These are phyloP conservation scores for Gopherus evgoodei DNA, from an alignment of 2,113 vertebrate species.

Conservation along the genomic window DNA sequence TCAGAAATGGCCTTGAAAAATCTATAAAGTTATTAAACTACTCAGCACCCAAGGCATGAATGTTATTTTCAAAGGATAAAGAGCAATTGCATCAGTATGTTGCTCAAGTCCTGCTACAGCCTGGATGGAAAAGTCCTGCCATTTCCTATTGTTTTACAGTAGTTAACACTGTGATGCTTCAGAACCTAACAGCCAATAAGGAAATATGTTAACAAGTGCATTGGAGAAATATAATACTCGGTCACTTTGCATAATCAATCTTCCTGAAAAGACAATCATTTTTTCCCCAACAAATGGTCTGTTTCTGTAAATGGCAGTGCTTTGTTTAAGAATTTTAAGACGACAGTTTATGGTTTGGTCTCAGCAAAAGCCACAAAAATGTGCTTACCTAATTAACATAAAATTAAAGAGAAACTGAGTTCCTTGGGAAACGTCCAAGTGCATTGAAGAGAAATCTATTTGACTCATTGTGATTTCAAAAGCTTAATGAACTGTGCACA, in stretches of 20 bases:
- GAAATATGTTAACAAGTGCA: not conserved
- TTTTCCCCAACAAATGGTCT: not conserved
- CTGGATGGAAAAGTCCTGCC: not conserved
- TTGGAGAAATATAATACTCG: not conserved
- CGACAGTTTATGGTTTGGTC: not conserved
- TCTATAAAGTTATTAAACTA: not conserved
- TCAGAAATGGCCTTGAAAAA: not conserved
- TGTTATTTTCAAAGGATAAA: not conserved
- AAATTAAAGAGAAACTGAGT: constrained; percentile 32
- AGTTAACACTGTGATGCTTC: not conserved
- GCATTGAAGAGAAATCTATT: not conserved
- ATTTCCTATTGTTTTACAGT: not conserved
- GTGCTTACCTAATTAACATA: constrained; percentile 48
- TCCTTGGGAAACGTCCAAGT: constrained; percentile 43
- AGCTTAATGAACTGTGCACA: not conserved
- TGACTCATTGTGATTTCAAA: not conserved
- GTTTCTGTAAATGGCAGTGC: constrained; percentile 7
- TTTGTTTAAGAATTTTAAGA: constrained; percentile 14
- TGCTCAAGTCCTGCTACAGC: not conserved
- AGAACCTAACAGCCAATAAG: not conserved
- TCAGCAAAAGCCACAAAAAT: constrained; percentile 33
- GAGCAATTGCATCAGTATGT: not conserved
- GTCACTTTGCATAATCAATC: not conserved
- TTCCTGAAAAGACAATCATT: accelerated
- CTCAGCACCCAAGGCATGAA: not conserved